Evolutionary conservation across 2,113 vertebrate genomes (phyloP).

Genomic region (Siniperca knerii): DNA sequence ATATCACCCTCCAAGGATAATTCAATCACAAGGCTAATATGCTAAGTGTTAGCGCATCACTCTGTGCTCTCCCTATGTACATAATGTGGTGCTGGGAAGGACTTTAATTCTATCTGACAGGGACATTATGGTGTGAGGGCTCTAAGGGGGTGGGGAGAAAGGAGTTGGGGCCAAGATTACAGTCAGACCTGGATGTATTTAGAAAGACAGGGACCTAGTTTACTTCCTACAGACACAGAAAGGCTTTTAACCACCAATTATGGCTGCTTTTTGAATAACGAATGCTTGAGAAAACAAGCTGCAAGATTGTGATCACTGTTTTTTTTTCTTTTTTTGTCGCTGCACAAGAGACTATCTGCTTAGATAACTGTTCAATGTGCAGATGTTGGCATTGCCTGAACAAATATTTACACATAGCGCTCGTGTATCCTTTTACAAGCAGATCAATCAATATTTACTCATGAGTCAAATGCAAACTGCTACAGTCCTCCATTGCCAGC

Average conservation of each 20-base stretch:
- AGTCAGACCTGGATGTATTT: slow-evolving; percentile 48
- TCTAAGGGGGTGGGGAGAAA: slow-evolving; percentile 49
- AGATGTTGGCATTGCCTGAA: slow-evolving; percentile 60
- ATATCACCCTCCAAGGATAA: slow-evolving; percentile 71
- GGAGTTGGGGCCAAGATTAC: slow-evolving; percentile 39
- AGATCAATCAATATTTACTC: slow-evolving; percentile 82
- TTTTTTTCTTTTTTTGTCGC: background rate
- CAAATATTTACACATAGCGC: slow-evolving; percentile 78
- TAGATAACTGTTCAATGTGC: slow-evolving; percentile 51
- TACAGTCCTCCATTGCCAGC: slow-evolving; percentile 65
- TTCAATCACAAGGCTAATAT: slow-evolving; percentile 79
- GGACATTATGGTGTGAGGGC: slow-evolving; percentile 67
- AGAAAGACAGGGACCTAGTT: slow-evolving; percentile 45
- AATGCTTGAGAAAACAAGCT: slow-evolving; percentile 41
- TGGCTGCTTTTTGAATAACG: slow-evolving; percentile 18
- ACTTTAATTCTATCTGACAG: slow-evolving; percentile 77
- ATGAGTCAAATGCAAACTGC: slow-evolving; percentile 76
- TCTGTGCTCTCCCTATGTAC: slow-evolving; percentile 72
- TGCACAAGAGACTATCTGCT: slow-evolving; percentile 34
- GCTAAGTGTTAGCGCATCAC: slow-evolving; percentile 77
- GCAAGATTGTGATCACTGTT: slow-evolving; percentile 25
- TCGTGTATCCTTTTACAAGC: slow-evolving; percentile 77
- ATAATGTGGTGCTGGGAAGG: slow-evolving; percentile 64
- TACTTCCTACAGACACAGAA: slow-evolving; percentile 55
- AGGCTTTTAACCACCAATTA: slow-evolving; percentile 58